phyloP scores from a whole-genome alignment of 1,140 invertebrate species.

The Drosophila tristis region DNA sequence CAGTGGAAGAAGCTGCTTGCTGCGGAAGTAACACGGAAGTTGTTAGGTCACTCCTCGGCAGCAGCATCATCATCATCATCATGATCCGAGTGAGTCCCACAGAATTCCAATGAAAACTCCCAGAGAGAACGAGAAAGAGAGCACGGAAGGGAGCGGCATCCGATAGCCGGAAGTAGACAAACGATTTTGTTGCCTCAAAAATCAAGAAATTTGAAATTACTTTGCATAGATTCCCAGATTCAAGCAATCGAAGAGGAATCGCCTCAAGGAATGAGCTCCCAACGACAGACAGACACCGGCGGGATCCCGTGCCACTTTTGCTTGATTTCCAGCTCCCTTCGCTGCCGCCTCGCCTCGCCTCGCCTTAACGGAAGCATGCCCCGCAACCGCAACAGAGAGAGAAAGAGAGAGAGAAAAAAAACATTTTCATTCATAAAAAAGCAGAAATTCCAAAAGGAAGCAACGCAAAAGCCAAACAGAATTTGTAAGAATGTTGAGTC shows the following conservation, averaged over 20 bases:
- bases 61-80: conserved; percentile 40
- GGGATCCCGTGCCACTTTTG: conserved; percentile 72
- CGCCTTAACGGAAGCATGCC: conserved; percentile 78
- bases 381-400: conserved; percentile 52
- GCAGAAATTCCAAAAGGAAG: conserved; percentile 81
- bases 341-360: conserved; percentile 44
- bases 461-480: conserved; percentile 61
- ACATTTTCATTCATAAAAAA: conserved; percentile 79
- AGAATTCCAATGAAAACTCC: conserved; percentile 73
- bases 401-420: conserved; percentile 32
- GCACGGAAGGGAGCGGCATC: conserved; percentile 9
- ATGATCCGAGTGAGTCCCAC: conserved; percentile 20
- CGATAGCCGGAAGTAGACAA: conserved; percentile 56
- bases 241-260: conserved; percentile 17
- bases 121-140: background rate
- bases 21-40: conserved; percentile 80
- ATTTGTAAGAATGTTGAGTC: conserved; percentile 40
- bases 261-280: too few relatives aligned
- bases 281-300: conserved; percentile 10
- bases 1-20: conserved; percentile 33
- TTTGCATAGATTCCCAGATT: conserved; percentile 59
- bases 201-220: conserved; percentile 37
- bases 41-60: conserved; percentile 61
- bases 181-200: conserved; percentile 42
- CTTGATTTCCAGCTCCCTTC: conserved; percentile 26